Evolutionary conservation across 1,140 invertebrate species (phyloP).

Genomic region (Coelopa frigida): DNA sequence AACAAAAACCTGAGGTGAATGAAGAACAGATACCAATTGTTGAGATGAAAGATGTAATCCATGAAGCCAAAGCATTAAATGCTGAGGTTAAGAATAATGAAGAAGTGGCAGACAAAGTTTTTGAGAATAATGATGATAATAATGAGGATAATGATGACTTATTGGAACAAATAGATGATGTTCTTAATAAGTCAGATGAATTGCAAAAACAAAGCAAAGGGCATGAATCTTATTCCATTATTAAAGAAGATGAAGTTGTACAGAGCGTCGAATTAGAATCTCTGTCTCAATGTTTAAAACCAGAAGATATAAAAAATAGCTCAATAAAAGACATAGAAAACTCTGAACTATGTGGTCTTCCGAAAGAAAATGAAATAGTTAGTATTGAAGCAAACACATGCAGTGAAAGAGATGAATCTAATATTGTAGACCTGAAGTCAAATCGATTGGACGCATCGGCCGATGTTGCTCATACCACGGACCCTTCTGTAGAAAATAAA

Average conservation of each 20-base stretch:
- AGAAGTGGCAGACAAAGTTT: neutral
- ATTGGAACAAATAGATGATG: slow-evolving; percentile 14
- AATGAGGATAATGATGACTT: slow-evolving; percentile 2
- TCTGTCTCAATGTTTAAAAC: too few relatives aligned
- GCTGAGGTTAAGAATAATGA: neutral
- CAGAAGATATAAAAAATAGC: too few relatives aligned
- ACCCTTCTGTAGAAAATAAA: too few relatives aligned
- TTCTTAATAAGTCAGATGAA: slow-evolving; percentile 16
- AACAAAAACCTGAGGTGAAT: neutral
- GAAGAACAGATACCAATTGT: neutral
- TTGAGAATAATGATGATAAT: neutral
- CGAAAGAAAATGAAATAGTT: too few relatives aligned
- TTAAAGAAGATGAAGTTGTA: slow-evolving; percentile 2
- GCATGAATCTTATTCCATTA: too few relatives aligned
- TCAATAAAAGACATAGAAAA: too few relatives aligned
- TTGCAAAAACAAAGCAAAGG: slow-evolving; percentile 6
- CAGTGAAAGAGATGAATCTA: too few relatives aligned
- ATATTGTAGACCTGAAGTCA: too few relatives aligned
- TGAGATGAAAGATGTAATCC: neutral
- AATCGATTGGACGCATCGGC: neutral
- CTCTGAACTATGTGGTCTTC: too few relatives aligned
- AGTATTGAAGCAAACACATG: too few relatives aligned
- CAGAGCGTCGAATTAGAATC: too few relatives aligned
- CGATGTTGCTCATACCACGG: neutral
- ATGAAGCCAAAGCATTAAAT: slow-evolving; percentile 1